phyloP scores from a whole-genome alignment of 2,113 vertebrate genomes.

The Myanophis thanlyinensis region DNA sequence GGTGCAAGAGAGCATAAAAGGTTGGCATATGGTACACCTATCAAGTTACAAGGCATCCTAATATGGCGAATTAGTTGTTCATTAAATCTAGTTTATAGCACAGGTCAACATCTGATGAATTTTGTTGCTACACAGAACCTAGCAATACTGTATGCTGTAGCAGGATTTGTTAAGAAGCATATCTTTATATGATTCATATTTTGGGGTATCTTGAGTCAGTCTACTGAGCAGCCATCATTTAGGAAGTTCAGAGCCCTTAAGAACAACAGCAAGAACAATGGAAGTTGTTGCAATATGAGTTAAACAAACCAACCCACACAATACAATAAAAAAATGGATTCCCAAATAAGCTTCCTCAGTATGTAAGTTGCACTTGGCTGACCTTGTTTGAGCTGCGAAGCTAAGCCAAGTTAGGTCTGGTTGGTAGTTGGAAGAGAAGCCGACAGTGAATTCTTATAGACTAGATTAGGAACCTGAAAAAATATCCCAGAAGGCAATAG shows the following conservation, averaged over 20 bases:
- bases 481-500: background rate
- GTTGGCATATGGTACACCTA: background rate
- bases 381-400: background rate
- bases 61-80: background rate
- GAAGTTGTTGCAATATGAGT: background rate
- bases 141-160: background rate
- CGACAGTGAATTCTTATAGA: background rate
- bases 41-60: background rate
- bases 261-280: background rate
- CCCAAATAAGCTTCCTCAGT: no score
- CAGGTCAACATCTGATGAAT: background rate
- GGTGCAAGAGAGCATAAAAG: background rate
- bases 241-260: background rate
- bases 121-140: background rate
- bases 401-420: background rate
- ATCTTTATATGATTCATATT: background rate
- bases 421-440: background rate
- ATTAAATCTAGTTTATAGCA: background rate
- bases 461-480: background rate
- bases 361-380: background rate
- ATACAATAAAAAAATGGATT: background rate
- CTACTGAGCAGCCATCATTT: background rate
- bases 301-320: background rate
- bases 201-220: background rate
- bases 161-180: background rate